These are phyloP conservation scores for Varroa destructor DNA, from an alignment of 1,140 invertebrate genomes.

Conservation along the genomic window DNA sequence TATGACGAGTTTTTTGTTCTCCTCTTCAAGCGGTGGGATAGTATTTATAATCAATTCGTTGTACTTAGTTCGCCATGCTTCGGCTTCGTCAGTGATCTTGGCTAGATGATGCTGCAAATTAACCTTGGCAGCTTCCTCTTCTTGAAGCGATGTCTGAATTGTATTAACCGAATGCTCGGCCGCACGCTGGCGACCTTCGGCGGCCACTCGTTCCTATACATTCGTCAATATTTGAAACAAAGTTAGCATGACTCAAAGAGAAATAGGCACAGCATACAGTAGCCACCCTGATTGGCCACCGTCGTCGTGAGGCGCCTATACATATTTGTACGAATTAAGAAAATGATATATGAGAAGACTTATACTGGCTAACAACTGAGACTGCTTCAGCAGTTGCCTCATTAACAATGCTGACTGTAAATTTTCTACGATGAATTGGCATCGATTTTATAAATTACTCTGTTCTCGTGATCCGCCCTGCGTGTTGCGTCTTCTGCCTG, in stretches of 20 bases:
- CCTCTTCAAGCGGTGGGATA: conserved; percentile 46
- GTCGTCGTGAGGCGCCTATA: too few relatives aligned
- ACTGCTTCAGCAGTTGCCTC: too few relatives aligned
- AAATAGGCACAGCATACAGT: too few relatives aligned
- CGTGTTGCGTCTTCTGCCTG: conserved; percentile 44
- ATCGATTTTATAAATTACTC: conserved; percentile 35
- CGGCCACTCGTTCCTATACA: conserved; percentile 25
- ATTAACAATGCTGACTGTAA: too few relatives aligned
- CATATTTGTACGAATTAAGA: too few relatives aligned
- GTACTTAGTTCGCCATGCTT: conserved; percentile 43
- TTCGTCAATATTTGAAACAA: too few relatives aligned
- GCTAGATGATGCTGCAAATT: conserved; percentile 45
- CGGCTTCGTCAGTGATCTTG: conserved; percentile 43
- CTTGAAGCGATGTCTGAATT: conserved; percentile 44
- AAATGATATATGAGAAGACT: too few relatives aligned
- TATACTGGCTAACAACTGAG: too few relatives aligned
- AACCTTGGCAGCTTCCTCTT: conserved; percentile 44
- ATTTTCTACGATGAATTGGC: too few relatives aligned
- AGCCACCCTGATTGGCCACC: too few relatives aligned
- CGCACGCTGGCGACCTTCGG: conserved; percentile 20
- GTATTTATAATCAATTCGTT: conserved; percentile 43
- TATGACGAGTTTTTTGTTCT: conserved; percentile 37
- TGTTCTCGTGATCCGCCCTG: conserved; percentile 42
- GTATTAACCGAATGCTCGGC: conserved; percentile 41
- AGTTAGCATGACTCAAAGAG: too few relatives aligned